Evolutionary conservation across 37 sponge, comb jelly and placozoan genomes (phyloP), one percentile per base, ranked within the genome.

Genomic region (Oscarella lobularis): DNA sequence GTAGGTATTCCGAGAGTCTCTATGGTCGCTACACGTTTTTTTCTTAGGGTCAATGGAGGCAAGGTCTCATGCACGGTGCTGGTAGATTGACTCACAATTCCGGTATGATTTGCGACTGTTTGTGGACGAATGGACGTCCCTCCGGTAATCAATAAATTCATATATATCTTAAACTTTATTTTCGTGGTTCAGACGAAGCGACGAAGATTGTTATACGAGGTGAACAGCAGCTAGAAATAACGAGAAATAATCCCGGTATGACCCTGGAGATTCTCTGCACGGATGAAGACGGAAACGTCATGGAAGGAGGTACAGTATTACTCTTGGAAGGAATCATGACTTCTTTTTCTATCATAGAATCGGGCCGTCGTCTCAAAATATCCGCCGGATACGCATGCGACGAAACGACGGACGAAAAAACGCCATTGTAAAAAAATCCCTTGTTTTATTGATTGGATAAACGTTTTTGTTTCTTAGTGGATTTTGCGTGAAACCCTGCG

Each of bases 1-100:
- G 3, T 14, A 73, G 2, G 2, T 27, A 48, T n/a, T 48, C 60
- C 20, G 60, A 20, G 14, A 48, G 14, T 48, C 60, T 48, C 60
- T 20, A 48, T 48, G 60, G 60, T 20, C 20, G 20, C 60, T 48
- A 20, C 20, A 54, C 27, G 27, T 54, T 54, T 27, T 27, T 27
- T 54, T 54, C 65, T 48, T 66, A 90, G 91, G 91, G 91, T 33
- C 91, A 90, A 66, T 90, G 91, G 91, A 73, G 73, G 27, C 67
- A 67, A 6, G 88, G 40, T 38, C 38, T 77, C 70, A 78, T 74
- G 66, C 91, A 90, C 67, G 91, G 91, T 30, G 77, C 84, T 41
- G 91, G 91, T 1, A 36, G 71, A 2, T 76, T 90, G 38, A 33
- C n/a, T 0, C 87, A 90, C 41, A 39, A 55, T 33, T 86, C 81